Percentiles rank a stretch among this genome's conserved stretches.
phyloP scores from a whole-genome alignment of 53 echinoderm and acorn worm species.

The Hippasteria phrygiana region DNA sequence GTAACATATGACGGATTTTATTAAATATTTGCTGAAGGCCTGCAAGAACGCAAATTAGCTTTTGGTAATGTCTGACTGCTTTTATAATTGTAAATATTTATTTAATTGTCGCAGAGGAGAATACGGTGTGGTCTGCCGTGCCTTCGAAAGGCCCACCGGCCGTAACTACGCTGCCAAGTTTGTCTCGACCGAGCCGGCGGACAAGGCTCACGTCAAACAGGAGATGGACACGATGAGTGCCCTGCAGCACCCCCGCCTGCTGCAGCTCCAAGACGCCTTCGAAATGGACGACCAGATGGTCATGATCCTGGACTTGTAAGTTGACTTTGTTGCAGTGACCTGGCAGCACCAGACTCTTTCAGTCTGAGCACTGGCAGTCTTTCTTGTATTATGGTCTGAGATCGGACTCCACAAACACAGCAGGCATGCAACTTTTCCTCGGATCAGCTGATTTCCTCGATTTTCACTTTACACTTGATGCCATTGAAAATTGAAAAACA shows the following conservation, averaged over 20 bases:
- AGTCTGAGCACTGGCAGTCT: too few relatives aligned
- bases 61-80: neutral
- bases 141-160: constrained; percentile 87
- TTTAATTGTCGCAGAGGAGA: constrained; percentile 75
- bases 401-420: too few relatives aligned
- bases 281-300: constrained; percentile 89
- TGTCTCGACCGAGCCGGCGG: constrained; percentile 83
- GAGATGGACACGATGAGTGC: constrained; percentile 91
- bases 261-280: constrained; percentile 91
- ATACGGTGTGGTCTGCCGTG: constrained; percentile 89
- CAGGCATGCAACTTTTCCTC: too few relatives aligned
- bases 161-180: constrained; percentile 97
- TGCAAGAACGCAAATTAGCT: too few relatives aligned
- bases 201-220: constrained; percentile 79
- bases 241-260: constrained; percentile 89
- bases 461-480: too few relatives aligned
- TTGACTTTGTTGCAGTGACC: neutral
- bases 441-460: too few relatives aligned
- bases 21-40: too few relatives aligned
- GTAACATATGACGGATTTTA: too few relatives aligned
- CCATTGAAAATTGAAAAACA: too few relatives aligned
- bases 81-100: neutral
- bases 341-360: neutral
- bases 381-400: too few relatives aligned
- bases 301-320: constrained; percentile 99